Percentiles rank a stretch among this genome's conserved stretches.
These are phyloP conservation scores for Cotesia chilonis DNA, from an alignment of 1,140 invertebrate species.

Conservation along the genomic window DNA sequence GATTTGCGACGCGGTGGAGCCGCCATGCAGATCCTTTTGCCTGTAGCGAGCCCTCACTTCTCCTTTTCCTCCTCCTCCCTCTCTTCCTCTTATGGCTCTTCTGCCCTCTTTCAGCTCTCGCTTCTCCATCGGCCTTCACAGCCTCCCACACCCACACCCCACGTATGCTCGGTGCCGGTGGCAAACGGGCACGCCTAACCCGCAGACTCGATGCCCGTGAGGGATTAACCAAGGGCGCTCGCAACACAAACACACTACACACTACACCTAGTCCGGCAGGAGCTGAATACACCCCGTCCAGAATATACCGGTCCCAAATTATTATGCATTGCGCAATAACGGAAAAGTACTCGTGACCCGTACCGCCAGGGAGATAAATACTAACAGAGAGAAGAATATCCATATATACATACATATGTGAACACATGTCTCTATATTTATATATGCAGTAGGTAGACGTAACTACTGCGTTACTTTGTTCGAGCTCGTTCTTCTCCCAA, in stretches of 20 bases:
- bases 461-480: neutral
- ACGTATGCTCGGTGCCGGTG: neutral
- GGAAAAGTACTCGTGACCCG: conserved; percentile 46
- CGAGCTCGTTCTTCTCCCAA: neutral
- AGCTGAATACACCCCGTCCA: conserved; percentile 5
- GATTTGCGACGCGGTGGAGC: conserved; percentile 65
- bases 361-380: neutral
- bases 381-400: neutral
- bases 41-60: conserved; percentile 45
- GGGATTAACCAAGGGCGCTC: conserved; percentile 51
- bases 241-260: conserved; percentile 20
- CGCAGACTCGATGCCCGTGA: conserved; percentile 46
- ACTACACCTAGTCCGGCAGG: too few relatives aligned
- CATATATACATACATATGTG: too few relatives aligned
- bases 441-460: too few relatives aligned
- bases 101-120: conserved; percentile 38
- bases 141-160: neutral
- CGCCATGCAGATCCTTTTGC: conserved; percentile 66
- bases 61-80: conserved; percentile 17
- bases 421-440: too few relatives aligned
- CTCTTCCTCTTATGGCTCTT: conserved; percentile 15
- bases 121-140: conserved; percentile 26
- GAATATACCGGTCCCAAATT: conserved; percentile 41
- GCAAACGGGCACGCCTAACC: conserved; percentile 50
- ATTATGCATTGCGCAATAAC: conserved; percentile 55